Conservation (phyloP, 2,113 vertebrate species). For the Chrysemys picta region DNA sequence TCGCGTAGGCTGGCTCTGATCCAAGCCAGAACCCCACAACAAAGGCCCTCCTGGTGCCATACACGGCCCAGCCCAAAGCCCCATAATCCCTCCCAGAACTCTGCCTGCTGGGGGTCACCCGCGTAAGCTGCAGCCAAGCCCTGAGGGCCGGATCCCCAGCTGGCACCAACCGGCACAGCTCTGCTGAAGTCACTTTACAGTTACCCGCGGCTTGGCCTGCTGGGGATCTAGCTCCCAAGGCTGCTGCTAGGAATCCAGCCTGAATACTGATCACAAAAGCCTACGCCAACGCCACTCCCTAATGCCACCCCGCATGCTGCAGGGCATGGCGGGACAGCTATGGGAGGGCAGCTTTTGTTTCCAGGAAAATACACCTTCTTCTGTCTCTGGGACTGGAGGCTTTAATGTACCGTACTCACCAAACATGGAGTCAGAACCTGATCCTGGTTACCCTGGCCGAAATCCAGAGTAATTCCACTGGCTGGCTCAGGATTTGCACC, state of each 20-base stretch:
- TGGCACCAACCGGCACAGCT: neutral
- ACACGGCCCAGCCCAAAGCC: neutral
- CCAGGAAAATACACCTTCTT: no score
- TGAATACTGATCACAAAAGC: neutral
- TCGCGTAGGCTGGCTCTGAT: neutral
- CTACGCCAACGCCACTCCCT: neutral
- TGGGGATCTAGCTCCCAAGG: neutral
- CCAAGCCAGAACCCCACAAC: neutral
- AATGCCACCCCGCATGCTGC: neutral
- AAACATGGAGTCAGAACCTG: no score
- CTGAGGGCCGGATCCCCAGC: neutral
- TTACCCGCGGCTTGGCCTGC: neutral
- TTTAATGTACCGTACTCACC: no score
- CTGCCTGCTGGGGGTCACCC: neutral
- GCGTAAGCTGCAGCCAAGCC: neutral
- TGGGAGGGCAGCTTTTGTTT: no score
- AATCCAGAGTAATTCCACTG: neutral
- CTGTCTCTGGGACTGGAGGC: neutral
- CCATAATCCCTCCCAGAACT: neutral
- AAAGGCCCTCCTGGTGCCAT: neutral
- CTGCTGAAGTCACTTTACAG: no score
- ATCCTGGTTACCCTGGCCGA: neutral
- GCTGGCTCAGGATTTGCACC: neutral
- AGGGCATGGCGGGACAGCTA: no score
- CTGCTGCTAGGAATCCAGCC: neutral